Conservation (phyloP, 2,113 vertebrate genomes). For the Mus pahari region DNA sequence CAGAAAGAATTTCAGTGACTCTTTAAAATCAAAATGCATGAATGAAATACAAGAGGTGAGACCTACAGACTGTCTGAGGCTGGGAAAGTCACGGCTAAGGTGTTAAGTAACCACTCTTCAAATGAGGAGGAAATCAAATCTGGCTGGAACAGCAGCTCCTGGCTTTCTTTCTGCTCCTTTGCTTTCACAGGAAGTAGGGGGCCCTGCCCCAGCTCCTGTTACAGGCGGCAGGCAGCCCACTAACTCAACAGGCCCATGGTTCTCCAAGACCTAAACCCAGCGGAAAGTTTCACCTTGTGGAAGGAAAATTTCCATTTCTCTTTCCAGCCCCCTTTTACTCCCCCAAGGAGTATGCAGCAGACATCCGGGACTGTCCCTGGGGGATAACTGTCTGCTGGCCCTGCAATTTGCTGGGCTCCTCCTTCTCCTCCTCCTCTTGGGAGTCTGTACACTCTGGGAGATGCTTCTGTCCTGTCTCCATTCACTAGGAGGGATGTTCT, state of each 20-base stretch:
- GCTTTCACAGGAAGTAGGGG: conserved; percentile 73
- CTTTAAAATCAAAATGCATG: conserved; percentile 63
- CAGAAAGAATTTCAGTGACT: background rate
- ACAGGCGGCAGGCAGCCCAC: conserved; percentile 57
- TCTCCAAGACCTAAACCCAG: conserved; percentile 61
- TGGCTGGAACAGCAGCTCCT: conserved; percentile 53
- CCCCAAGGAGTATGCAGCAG: conserved; percentile 44
- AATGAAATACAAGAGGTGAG: conserved; percentile 58
- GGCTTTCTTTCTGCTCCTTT: conserved; percentile 64
- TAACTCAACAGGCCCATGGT: conserved; percentile 8
- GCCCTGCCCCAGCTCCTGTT: conserved; percentile 63
- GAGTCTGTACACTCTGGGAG: background rate
- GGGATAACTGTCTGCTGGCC: conserved; percentile 36
- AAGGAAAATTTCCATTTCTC: conserved; percentile 70
- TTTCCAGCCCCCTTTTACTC: conserved; percentile 68
- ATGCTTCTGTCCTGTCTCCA: background rate
- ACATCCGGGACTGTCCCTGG: conserved; percentile 34
- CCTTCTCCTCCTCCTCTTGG: background rate
- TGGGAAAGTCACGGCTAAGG: conserved; percentile 66
- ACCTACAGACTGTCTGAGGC: conserved; percentile 18
- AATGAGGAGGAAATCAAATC: conserved; percentile 68
- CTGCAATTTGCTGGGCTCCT: background rate
- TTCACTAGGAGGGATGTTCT: background rate
- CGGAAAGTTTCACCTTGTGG: conserved; percentile 76
- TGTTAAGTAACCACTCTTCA: conserved; percentile 66